Evolutionary conservation across 2,888 invertebrate species (phyloP), one percentile per base, ranked within the genome.

Genomic region (Prosapia bicincta): DNA sequence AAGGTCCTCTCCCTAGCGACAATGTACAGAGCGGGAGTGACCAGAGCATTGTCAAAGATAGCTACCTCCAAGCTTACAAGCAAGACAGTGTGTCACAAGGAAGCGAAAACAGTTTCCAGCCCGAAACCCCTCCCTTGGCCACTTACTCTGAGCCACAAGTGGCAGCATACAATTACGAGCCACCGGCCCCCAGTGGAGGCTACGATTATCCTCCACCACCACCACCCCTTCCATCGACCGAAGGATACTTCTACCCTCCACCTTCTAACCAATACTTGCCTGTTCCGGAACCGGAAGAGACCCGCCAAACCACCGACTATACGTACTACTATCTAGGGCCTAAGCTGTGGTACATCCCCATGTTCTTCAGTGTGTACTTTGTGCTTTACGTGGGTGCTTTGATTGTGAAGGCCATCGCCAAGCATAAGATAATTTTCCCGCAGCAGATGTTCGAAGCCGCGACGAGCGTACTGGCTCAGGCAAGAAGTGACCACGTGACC

Each of bases 241-340:
- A 54, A 20, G 54, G 54, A 5, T 54, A 54, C 20, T 54, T 20
- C 13, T 72, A 72, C 28, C 71, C 65, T 5, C 73, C 74, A 13
- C 75, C 78, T 20, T 70, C 69, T 10, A 66, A 76, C 0, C 69
- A 76, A 7, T 74, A 77, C 3, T 77, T 79, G 10, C 75, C 76
- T 10, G 43, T 70, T 3, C 43, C 43, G 15, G 69, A 23, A 65
- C 72, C 54, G 69, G 76, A 28, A 78, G 78, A 74, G 32, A 80
- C 70, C 28, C 79, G 69, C 71, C 80, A 75, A 84, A 82, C 82
- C 84, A 85, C 77, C 80, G 83, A 70, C 84, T 92, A 90, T 86
- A 92, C 92, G 83, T 93, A 93, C 83, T 93, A 92, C 82, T 92
- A 90, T 82, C 86, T 93, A 77, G 92, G 92, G 1, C 89, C 91